Percentiles rank a stretch among this genome's conserved stretches.
phyloP scores from a whole-genome alignment of 1,140 invertebrate genomes.

The Drosophila arizonae region DNA sequence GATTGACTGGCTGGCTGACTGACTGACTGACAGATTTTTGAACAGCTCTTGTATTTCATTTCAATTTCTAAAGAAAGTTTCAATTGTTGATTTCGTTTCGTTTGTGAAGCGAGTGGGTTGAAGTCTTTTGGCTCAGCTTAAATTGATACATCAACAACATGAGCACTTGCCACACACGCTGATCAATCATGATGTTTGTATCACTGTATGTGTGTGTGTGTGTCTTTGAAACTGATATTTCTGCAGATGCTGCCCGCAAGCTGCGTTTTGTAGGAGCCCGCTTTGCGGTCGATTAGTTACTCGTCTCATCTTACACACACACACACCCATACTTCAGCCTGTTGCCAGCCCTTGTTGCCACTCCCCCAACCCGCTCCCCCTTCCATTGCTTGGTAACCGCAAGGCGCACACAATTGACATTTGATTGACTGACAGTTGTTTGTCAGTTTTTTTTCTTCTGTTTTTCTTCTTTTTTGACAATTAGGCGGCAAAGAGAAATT shows the following conservation, averaged over 20 bases:
- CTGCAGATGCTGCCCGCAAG: slow-evolving; percentile 40
- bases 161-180: slow-evolving; percentile 22
- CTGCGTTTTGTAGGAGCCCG: slow-evolving; percentile 42
- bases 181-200: slow-evolving; percentile 17
- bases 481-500: slow-evolving; percentile 73
- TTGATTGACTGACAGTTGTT: slow-evolving; percentile 74
- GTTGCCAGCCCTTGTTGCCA: slow-evolving; percentile 3
- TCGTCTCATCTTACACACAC: slow-evolving; percentile 42
- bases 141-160: slow-evolving; percentile 13
- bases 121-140: not conserved
- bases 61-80: slow-evolving; percentile 6
- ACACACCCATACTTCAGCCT: slow-evolving; percentile 15
- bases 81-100: slow-evolving; percentile 3
- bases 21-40: too few species aligned
- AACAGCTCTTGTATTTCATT: not conserved
- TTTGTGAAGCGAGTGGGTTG: not conserved
- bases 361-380: not conserved
- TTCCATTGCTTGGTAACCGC: slow-evolving; percentile 38
- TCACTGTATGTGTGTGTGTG: not conserved
- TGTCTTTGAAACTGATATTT: slow-evolving; percentile 37
- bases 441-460: slow-evolving; percentile 46
- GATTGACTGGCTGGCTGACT: too few species aligned
- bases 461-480: slow-evolving; percentile 51
- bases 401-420: slow-evolving; percentile 60
- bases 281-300: slow-evolving; percentile 65